Evolutionary conservation across 2,797 vertebrate genomes (phyloP).

Genomic region (Staurois parvus): DNA sequence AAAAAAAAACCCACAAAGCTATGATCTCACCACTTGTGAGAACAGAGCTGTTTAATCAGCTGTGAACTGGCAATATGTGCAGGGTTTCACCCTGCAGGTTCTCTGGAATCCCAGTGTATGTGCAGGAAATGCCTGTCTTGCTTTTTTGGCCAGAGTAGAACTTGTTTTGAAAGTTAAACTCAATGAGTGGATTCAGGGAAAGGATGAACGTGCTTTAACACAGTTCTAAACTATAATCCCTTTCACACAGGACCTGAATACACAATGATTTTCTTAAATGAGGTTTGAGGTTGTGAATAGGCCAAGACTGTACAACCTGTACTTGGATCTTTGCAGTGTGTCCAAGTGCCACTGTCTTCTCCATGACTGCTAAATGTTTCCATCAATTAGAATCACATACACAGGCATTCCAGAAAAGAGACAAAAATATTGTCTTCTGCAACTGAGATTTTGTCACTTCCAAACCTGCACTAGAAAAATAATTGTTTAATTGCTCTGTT

Average conservation of each 20-base stretch:
- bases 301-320: background rate
- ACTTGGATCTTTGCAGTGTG: background rate
- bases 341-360: background rate
- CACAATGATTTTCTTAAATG: slow-evolving; percentile 12
- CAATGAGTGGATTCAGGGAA: slow-evolving; percentile 36
- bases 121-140: slow-evolving; percentile 44
- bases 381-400: background rate
- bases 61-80: slow-evolving; percentile 45
- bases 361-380: background rate
- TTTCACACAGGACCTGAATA: slow-evolving; percentile 29
- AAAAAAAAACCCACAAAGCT: background rate
- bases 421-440: too few relatives aligned
- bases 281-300: background rate
- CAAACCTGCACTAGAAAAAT: too few relatives aligned
- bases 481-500: too few relatives aligned
- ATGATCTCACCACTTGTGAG: slow-evolving; percentile 45
- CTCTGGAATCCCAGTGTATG: slow-evolving; percentile 27
- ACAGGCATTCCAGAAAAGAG: background rate
- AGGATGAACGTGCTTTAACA: background rate
- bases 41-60: slow-evolving; percentile 44
- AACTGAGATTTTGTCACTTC: too few relatives aligned
- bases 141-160: slow-evolving; percentile 24
- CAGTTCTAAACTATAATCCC: slow-evolving; percentile 21
- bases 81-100: slow-evolving; percentile 5
- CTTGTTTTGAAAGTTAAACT: slow-evolving; percentile 52